A percentile compares a stretch with the other conserved stretches of the same genome.
phyloP scores from a whole-genome alignment of 2,888 invertebrate genomes.

The Eurytoma californica region DNA sequence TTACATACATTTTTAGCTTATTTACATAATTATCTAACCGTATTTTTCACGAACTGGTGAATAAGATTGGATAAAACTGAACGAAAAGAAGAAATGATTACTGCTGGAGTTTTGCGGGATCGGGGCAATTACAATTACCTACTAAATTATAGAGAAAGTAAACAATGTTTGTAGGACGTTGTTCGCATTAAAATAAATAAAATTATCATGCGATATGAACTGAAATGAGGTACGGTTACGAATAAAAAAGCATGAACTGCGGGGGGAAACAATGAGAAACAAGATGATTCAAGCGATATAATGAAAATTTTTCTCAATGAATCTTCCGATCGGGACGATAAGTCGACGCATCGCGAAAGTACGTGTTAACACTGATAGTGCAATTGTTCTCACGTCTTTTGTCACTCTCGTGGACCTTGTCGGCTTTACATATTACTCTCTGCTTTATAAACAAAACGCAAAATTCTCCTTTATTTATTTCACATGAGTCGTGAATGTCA shows the following conservation, averaged over 20 bases:
- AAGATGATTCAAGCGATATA: constrained; percentile 42
- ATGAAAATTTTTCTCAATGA: constrained; percentile 2
- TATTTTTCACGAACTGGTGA: constrained; percentile 31
- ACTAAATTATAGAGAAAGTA: constrained; percentile 50
- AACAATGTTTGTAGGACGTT: constrained; percentile 23
- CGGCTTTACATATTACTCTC: constrained; percentile 20
- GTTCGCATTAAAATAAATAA: constrained; percentile 51
- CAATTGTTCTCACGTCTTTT: neutral
- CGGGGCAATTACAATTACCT: constrained; percentile 45
- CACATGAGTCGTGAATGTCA: neutral
- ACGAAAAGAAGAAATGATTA: constrained; percentile 23
- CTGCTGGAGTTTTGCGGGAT: constrained; percentile 20
- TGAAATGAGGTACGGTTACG: neutral
- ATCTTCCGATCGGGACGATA: neutral
- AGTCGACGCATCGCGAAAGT: constrained; percentile 13
- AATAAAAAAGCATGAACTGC: constrained; percentile 41
- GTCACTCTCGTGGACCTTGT: neutral
- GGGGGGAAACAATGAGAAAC: constrained; percentile 24
- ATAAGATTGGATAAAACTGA: constrained; percentile 17
- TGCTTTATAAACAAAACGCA: constrained; percentile 50
- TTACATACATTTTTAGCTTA: constrained; percentile 39
- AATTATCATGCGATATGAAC: constrained; percentile 46
- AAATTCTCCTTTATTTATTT: neutral
- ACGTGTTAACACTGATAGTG: constrained; percentile 27
- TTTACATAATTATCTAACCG: constrained; percentile 49